A percentile compares a stretch with the other conserved stretches of the same genome.
phyloP scores from a whole-genome alignment of 2,888 invertebrate genomes.

The Digitonthophagus gazella region DNA sequence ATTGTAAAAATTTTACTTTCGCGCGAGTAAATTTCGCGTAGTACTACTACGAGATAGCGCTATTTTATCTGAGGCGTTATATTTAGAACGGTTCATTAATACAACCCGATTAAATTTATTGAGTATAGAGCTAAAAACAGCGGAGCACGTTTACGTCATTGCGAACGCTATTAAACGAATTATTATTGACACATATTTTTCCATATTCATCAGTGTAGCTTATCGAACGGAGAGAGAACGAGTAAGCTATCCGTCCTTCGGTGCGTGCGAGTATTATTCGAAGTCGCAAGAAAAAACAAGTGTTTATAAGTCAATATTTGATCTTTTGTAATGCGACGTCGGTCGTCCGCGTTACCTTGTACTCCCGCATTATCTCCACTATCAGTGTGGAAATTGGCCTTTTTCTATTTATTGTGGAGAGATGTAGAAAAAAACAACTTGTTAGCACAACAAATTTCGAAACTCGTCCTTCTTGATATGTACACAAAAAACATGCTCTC shows the following conservation, averaged over 20 bases:
- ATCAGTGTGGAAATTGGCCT: slow-evolving; percentile 9
- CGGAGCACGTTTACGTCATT: slow-evolving; percentile 12
- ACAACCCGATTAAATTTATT: slow-evolving; percentile 11
- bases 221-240: not conserved
- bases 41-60: slow-evolving; percentile 10
- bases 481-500: slow-evolving; percentile 2
- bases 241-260: not conserved
- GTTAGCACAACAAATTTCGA: slow-evolving; percentile 15
- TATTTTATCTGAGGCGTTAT: slow-evolving; percentile 1
- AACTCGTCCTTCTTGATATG: slow-evolving; percentile 10
- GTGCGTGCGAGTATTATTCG: not conserved
- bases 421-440: slow-evolving; percentile 8
- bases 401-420: slow-evolving; percentile 8
- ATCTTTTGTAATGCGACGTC: slow-evolving; percentile 7
- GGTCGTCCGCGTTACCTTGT: slow-evolving; percentile 8
- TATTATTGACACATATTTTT: slow-evolving; percentile 7
- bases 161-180: not conserved
- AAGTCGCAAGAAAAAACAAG: slow-evolving; percentile 5
- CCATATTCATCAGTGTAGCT: slow-evolving; percentile 6
- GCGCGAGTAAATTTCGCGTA: slow-evolving; percentile 7
- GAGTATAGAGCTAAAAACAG: slow-evolving; percentile 13
- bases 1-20: slow-evolving; percentile 16
- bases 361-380: slow-evolving; percentile 1
- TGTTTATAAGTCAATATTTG: slow-evolving; percentile 14
- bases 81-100: slow-evolving; percentile 11